Percentiles rank a stretch among this genome's conserved stretches.
phyloP scores from a whole-genome alignment of 2,888 invertebrate genomes.

The Lutraria lutraria region DNA sequence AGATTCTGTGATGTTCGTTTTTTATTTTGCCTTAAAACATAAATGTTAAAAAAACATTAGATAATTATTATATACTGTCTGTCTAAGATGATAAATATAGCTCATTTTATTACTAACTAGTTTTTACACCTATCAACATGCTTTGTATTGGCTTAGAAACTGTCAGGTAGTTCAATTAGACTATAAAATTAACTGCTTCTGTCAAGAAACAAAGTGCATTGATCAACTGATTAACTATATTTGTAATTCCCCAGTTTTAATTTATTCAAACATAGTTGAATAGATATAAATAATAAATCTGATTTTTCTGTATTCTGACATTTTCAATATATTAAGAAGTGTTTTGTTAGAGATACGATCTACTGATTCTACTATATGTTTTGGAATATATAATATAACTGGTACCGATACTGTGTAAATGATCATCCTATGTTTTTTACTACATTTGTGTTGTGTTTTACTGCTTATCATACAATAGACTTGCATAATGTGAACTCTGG shows the following conservation, averaged over 20 bases:
- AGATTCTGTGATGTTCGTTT: conserved; percentile 47
- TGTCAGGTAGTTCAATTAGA: too few relatives aligned
- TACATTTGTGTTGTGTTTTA: conserved; percentile 6
- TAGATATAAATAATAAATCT: too few relatives aligned
- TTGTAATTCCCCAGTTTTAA: too few relatives aligned
- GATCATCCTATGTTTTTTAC: not conserved
- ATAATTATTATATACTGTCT: conserved; percentile 1
- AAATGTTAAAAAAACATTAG: conserved; percentile 11
- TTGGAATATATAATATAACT: not conserved
- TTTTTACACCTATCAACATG: not conserved
- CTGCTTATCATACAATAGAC: conserved; percentile 4
- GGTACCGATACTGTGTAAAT: not conserved
- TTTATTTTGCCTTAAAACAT: conserved; percentile 46
- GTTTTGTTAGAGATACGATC: too few relatives aligned
- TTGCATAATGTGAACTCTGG: conserved; percentile 12
- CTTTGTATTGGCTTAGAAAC: too few relatives aligned
- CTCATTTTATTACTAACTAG: not conserved
- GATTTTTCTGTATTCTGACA: too few relatives aligned
- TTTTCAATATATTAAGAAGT: too few relatives aligned
- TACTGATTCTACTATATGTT: not conserved
- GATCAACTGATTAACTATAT: too few relatives aligned
- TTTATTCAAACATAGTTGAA: too few relatives aligned
- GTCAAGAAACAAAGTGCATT: too few relatives aligned
- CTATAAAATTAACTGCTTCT: too few relatives aligned
- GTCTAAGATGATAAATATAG: not conserved